Conservation (phyloP, 2,888 invertebrate genomes). For the Sminthurinus aureus region DNA sequence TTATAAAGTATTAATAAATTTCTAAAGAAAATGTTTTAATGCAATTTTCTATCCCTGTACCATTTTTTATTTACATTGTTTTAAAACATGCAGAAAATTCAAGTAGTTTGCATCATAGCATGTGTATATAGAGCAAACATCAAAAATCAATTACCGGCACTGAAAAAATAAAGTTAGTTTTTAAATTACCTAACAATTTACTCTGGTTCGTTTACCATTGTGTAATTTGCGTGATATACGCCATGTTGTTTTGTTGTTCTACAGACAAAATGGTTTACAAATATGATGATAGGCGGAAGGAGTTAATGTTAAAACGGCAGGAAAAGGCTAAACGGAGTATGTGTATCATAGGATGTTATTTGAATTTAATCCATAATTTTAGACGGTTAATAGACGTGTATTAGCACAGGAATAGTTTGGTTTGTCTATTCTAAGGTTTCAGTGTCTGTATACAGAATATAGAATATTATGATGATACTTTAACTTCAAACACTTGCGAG, state of each 20-base stretch:
- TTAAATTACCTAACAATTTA: neutral
- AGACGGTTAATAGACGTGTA: neutral
- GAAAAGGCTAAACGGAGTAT: conserved; percentile 15
- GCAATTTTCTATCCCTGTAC: no score
- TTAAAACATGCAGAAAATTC: no score
- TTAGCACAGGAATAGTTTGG: neutral
- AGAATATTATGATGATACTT: neutral
- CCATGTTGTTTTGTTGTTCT: conserved; percentile 1
- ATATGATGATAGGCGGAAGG: neutral
- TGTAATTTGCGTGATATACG: neutral
- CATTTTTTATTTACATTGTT: no score
- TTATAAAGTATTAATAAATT: no score
- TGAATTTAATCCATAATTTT: conserved; percentile 30
- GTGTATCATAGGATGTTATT: conserved; percentile 8
- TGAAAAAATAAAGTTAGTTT: neutral
- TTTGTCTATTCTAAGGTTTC: neutral
- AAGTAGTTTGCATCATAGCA: no score
- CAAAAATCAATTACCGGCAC: no score
- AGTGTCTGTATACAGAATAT: neutral
- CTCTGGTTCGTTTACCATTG: neutral
- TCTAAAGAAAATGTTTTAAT: no score
- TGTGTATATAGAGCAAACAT: no score
- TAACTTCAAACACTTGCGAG: neutral
- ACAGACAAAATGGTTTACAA: neutral
- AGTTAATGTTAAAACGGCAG: conserved; percentile 3